These are phyloP conservation scores for Idris sp. DNA, from an alignment of 1,140 invertebrate species.

Conservation along the genomic window DNA sequence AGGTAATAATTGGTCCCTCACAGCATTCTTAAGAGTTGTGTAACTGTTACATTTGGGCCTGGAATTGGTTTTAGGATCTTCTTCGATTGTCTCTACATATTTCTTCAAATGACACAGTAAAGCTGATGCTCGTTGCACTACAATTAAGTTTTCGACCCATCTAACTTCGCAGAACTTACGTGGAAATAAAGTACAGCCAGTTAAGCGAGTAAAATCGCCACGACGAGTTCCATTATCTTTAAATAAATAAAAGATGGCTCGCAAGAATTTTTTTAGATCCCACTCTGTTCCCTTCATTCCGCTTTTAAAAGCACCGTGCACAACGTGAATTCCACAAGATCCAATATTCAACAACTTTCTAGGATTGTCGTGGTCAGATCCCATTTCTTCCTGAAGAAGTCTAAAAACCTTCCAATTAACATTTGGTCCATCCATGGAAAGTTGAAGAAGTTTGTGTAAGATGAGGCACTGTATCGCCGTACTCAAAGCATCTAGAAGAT, in stretches of 20 bases:
- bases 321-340: conserved; percentile 45
- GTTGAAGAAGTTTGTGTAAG: conserved; percentile 35
- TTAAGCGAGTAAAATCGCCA: conserved; percentile 10
- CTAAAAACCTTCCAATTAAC: conserved; percentile 33
- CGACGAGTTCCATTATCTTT: conserved; percentile 47
- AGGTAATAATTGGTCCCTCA: conserved; percentile 14
- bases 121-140: conserved; percentile 12
- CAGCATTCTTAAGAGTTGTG: not conserved
- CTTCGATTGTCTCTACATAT: conserved; percentile 4
- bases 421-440: conserved; percentile 48
- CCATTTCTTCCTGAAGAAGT: conserved; percentile 14
- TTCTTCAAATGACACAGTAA: conserved; percentile 6
- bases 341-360: conserved; percentile 44
- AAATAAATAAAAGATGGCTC: conserved; percentile 50
- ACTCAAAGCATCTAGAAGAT: conserved; percentile 5
- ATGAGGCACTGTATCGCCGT: not conserved
- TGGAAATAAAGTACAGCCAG: conserved; percentile 16
- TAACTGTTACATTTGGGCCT: conserved; percentile 17
- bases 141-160: conserved; percentile 18
- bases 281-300: conserved; percentile 35
- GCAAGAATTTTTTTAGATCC: conserved; percentile 33
- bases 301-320: conserved; percentile 50
- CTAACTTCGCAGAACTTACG: conserved; percentile 26
- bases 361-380: conserved; percentile 1
- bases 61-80: conserved; percentile 7